Evolutionary conservation across 2,797 vertebrate species (phyloP), one percentile per base, ranked within the genome.

Genomic region (Chaenodraco wilsoni): DNA sequence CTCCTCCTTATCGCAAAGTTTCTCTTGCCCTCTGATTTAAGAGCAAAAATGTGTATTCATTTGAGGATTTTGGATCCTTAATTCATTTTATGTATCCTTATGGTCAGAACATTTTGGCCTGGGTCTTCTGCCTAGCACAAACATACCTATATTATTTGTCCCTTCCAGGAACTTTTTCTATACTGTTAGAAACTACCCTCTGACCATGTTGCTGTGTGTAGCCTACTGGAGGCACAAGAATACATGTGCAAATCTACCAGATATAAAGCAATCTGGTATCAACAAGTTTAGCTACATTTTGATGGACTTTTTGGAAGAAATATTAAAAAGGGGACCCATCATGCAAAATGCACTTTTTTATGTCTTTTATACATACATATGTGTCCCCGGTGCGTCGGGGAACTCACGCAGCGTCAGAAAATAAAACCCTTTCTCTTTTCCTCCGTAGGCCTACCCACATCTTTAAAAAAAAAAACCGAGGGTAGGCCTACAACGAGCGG

Each of bases 291-390:
- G 70, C 65, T 59, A 37, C 27, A 61, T 37, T 69, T 54, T 65
- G 76, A 80, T 72, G 27, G 52, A 62, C 17, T 33, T 71, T 78
- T 57, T 71, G 12, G 9, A 43, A 72, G 58, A 74, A 64, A 74
- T 65, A 67, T 74, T 78, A 19, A 23, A 27, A 27, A 27, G 27
- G 27, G 27, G 27, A 27, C 27, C 27, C 4, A 27, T 27, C 27
- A 27, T 27, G 27, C 27, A 27, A 27, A 27, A 27, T 27, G 27
- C 27, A 27, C 27, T 27, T 27, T 27, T 4, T 27, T 3, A 27
- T 27, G 27, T 27, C 3, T 27, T 27, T 27, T 27, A 27, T 27
- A 27, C 27, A 27, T 27, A 27, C 27, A 27, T 27, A 4, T 27
- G 27, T 27, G 27, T 27, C 27, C 27, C 27, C 27, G 27, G 27